Evolutionary conservation across 1,140 invertebrate species (phyloP), one percentile per base, ranked within the genome.

Genomic region (Rhizoglyphus robini): DNA sequence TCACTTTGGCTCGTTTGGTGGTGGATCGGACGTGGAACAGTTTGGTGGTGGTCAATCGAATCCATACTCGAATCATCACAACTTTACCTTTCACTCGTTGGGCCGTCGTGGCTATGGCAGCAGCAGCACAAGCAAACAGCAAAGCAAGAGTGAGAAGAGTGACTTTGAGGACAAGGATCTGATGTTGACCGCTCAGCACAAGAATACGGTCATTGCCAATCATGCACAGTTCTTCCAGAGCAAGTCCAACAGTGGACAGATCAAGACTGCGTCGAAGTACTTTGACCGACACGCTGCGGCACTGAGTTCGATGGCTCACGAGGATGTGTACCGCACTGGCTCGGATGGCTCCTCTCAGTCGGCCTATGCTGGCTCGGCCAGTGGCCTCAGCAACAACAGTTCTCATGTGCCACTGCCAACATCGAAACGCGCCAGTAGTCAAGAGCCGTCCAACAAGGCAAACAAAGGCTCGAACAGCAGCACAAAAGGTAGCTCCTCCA

Each of bases 111-210:
- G 8, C 8, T 18, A 41, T 41, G 8, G 18, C 18, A 8, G 36
- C 36, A n/a, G n/a, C n/a, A n/a, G n/a, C n/a, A n/a, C 36, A 41
- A 11, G 4, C 20, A 23, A 59, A 59, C 20, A 30, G 29, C 25
- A 30, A 51, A 25, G 23, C 48, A 23, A n/a, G 23, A 23, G 25
- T 8, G 15, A n/a, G n/a, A n/a, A n/a, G n/a, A n/a, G n/a, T n/a
- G 58, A 60, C 36, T 60, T 60, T 60, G 58, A 46, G 27, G 58
- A 60, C 29, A 15, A 29, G 15, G 58, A 60, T 60, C 3, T 60
- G 2, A 20, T 60, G 32, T 60, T 60, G 13, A 60, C 58, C n/a
- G 27, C 15, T 20, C 31, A 60, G 36, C 58, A 60, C 29, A 15
- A 29, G 15, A 60, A 32, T n/a, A 8, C 15, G 13, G 30, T 60